Base-by-base conservation (phyloP, 2,113 vertebrate species). In the Megalops atlanticus region DNA sequence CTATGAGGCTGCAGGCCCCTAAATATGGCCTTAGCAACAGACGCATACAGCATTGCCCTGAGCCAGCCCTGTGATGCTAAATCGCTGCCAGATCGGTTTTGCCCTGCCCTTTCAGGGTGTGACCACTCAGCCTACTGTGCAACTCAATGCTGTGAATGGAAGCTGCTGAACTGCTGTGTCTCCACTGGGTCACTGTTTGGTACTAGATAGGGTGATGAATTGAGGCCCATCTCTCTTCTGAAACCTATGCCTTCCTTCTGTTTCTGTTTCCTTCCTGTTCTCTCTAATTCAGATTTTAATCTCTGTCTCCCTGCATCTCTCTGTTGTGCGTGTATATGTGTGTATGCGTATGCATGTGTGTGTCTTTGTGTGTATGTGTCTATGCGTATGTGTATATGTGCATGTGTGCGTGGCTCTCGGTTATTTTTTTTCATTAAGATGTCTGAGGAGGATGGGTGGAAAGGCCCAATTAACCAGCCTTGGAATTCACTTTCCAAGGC, bases 401-500 rank as follows among this genome's bases (percentile, higher is more conserved):
- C 38, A 15, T 72, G 33, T 39, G 70, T 72, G 70, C 35, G 31
- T n/a, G 70, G 70, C 70, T 10, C 38, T 72, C 70, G 4, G 38
- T 72, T n/a, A n/a, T n/a, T 21, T 72, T 36, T 38, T 72, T 38
- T 18, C 33, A 72, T 36, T 39, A 72, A 35, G 21, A 4, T 18
- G 70, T 72, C 70, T 39, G 38, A 27, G 35, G 70, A 72, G 79
- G 12, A 45, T 39, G 41, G 39, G 54, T 68, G 85, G 72, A 88
- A 36, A 87, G 82, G 45, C 72, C 24, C 14, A 78, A 78, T 77
- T 85, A 87, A 89, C 78, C 75, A 89, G 84, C 87, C 88, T 89
- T 80, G 90, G 83, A 83, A 82, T 90, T 86, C 86, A 69, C 76
- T 68, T 84, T 79, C 86, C 64, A 81, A 85, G 49, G 82, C 85